These are phyloP conservation scores for Geopemphigus sp. DNA, from an alignment of 1,140 invertebrate genomes.

Conservation along the genomic window DNA sequence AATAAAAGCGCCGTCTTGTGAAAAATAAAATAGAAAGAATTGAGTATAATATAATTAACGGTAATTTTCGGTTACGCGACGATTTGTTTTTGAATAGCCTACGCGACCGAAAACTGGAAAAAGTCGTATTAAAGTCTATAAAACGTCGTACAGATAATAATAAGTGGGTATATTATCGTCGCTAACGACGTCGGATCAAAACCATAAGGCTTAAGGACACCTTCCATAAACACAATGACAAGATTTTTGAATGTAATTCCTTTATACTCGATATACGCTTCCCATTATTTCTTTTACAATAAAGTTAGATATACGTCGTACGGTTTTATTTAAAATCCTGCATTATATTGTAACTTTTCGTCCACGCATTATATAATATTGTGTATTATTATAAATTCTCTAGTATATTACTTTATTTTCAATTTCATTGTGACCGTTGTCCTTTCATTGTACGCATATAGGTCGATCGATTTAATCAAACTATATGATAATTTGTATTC, in stretches of 20 bases:
- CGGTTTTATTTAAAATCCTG: background rate
- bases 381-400: background rate
- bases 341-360: background rate
- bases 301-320: background rate
- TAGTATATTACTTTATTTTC: background rate
- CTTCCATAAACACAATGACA: background rate
- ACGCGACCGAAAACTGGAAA: background rate
- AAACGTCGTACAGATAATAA: background rate
- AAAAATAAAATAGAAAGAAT: background rate
- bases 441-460: background rate
- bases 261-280: background rate
- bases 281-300: background rate
- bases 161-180: too few species aligned
- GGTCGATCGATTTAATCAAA: too few species aligned
- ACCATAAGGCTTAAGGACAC: background rate
- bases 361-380: background rate
- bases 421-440: background rate
- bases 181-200: background rate
- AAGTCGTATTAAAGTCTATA: background rate
- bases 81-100: background rate
- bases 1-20: background rate
- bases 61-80: background rate
- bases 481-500: too few species aligned
- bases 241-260: background rate
- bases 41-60: background rate